These are phyloP conservation scores for Lissocephala sabroskyi DNA, from an alignment of 2,888 invertebrate genomes.

Conservation along the genomic window DNA sequence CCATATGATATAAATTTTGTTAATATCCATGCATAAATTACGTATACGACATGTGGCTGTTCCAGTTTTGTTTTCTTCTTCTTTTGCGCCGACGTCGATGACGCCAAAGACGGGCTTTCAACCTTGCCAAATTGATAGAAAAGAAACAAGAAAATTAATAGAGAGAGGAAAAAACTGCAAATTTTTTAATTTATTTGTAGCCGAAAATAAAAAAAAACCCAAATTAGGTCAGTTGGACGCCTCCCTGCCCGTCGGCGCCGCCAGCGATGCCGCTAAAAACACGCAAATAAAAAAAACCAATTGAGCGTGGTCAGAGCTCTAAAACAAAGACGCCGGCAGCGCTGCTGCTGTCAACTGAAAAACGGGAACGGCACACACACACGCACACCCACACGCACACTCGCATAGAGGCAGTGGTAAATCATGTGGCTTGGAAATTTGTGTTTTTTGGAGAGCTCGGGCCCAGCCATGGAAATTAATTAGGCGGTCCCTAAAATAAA, in stretches of 20 bases:
- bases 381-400: too few relatives aligned
- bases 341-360: background rate
- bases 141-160: background rate
- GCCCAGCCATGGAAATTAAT: constrained; percentile 5
- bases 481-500: constrained; percentile 15
- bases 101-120: constrained; percentile 3
- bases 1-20: constrained; percentile 41
- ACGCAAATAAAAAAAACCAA: constrained; percentile 36
- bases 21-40: constrained; percentile 60
- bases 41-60: constrained; percentile 49
- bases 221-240: too few relatives aligned
- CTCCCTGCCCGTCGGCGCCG: too few relatives aligned
- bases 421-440: too few relatives aligned
- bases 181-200: background rate
- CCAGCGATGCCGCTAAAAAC: too few relatives aligned
- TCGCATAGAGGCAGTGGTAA: too few relatives aligned
- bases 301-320: constrained; percentile 55
- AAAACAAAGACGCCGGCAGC: constrained; percentile 8
- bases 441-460: background rate
- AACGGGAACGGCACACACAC: too few relatives aligned
- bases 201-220: constrained; percentile 15
- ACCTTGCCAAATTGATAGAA: constrained; percentile 24
- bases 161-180: constrained; percentile 2
- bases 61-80: too few relatives aligned
- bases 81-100: too few relatives aligned